Percentiles rank a stretch among this genome's conserved stretches.
Evolutionary conservation across 2,888 invertebrate genomes (phyloP).

Genomic region (Aelia acuminata): DNA sequence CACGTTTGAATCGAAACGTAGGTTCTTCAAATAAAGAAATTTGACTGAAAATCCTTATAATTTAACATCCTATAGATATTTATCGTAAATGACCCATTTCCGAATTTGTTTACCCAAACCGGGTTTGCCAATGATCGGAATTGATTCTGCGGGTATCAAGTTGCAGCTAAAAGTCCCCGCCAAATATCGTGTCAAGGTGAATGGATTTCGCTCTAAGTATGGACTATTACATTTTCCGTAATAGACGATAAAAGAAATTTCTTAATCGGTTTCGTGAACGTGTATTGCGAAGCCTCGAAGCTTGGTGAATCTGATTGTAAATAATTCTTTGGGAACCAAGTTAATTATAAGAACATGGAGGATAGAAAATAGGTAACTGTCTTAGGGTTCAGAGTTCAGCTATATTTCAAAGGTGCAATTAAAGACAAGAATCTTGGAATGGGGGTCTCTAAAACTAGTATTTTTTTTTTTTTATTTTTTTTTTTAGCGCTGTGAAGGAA

Average conservation of each 20-base stretch:
- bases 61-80: background rate
- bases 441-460: background rate
- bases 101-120: background rate
- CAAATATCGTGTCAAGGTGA: background rate
- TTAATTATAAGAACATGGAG: background rate
- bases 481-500: background rate
- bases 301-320: background rate
- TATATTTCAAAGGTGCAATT: background rate
- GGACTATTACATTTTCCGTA: background rate
- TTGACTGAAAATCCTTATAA: too few species aligned
- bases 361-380: background rate
- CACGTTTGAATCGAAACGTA: too few species aligned
- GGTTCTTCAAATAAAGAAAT: too few species aligned
- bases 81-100: background rate
- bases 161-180: background rate
- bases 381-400: background rate
- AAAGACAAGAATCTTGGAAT: background rate
- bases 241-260: background rate
- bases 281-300: background rate
- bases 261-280: slow-evolving; percentile 3
- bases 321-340: background rate
- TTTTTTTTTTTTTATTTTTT: background rate
- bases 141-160: slow-evolving; percentile 7
- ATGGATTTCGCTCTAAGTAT: background rate
- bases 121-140: background rate